A percentile compares a stretch with the other conserved stretches of the same genome.
phyloP scores from a whole-genome alignment of 1,140 invertebrate species.

The Polypedilum vanderplanki region DNA sequence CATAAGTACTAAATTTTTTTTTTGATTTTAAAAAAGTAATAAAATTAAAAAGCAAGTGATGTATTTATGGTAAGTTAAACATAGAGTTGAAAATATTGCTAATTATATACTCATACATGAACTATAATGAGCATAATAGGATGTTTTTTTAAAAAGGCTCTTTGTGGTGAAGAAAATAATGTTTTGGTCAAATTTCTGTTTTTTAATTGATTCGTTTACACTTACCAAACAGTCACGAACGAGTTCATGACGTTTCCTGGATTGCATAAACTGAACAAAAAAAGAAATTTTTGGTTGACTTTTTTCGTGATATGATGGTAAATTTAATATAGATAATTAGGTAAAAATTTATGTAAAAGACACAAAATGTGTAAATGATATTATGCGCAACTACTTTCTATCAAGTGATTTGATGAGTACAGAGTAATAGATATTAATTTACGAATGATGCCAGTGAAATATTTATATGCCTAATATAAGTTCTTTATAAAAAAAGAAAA shows the following conservation, averaged over 20 bases:
- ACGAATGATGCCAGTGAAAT: neutral
- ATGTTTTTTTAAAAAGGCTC: too few species aligned
- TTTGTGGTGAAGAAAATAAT: too few species aligned
- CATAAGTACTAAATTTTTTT: too few species aligned
- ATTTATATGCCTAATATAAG: neutral
- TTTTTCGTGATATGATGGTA: neutral
- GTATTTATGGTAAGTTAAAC: too few species aligned
- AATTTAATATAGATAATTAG: neutral
- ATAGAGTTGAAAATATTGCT: too few species aligned
- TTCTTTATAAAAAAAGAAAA: too few species aligned
- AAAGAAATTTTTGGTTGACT: conserved; percentile 30
- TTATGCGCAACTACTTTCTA: neutral
- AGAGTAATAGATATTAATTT: neutral
- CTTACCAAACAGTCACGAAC: conserved; percentile 84
- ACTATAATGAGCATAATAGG: too few species aligned
- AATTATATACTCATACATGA: too few species aligned
- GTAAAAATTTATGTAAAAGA: neutral
- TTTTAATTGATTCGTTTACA: conserved; percentile 39
- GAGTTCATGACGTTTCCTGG: conserved; percentile 75
- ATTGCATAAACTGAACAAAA: conserved; percentile 61
- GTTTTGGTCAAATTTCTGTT: neutral
- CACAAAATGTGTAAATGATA: neutral
- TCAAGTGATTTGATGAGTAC: neutral
- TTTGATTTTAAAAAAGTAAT: too few species aligned
- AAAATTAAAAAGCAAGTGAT: too few species aligned